These are phyloP conservation scores for Cyanistes caeruleus DNA, from an alignment of 2,113 vertebrate species.

Conservation along the genomic window DNA sequence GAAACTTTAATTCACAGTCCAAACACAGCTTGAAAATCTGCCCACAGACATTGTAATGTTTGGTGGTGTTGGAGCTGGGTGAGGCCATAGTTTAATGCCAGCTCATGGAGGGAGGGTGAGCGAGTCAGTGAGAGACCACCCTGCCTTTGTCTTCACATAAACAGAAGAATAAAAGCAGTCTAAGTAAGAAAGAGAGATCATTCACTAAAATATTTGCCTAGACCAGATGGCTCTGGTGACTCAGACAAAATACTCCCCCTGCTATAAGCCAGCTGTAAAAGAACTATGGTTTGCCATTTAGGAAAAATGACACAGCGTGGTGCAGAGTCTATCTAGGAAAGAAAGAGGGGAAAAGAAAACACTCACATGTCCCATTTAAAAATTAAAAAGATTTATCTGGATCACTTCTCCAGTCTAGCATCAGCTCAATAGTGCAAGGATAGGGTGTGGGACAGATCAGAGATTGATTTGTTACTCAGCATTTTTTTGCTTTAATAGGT, in stretches of 20 bases:
- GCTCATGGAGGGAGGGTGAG: not conserved
- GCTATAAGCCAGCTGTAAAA: not conserved
- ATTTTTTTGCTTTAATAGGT: not conserved
- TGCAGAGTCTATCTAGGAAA: not conserved
- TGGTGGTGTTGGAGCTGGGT: not conserved
- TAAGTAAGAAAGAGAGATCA: not conserved
- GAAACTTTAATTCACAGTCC: not conserved
- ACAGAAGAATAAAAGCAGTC: not conserved
- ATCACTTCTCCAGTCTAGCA: not conserved
- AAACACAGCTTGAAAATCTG: not conserved
- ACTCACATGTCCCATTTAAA: not conserved
- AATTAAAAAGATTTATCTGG: not conserved
- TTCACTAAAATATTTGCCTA: slow-evolving; percentile 36
- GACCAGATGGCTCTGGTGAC: slow-evolving; percentile 54
- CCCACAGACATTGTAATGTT: not conserved
- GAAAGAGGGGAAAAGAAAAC: not conserved
- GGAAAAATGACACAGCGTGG: not conserved
- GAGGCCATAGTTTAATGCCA: not conserved
- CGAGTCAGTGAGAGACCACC: not conserved
- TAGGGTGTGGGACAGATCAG: not conserved
- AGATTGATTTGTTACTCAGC: not conserved
- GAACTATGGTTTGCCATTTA: not conserved
- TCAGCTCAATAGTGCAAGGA: not conserved
- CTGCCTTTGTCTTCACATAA: not conserved
- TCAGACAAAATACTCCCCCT: slow-evolving; percentile 16